Percentiles rank a stretch among this genome's conserved stretches.
Evolutionary conservation across 1,140 invertebrate species (phyloP).

Genomic region (Myzus persicae): DNA sequence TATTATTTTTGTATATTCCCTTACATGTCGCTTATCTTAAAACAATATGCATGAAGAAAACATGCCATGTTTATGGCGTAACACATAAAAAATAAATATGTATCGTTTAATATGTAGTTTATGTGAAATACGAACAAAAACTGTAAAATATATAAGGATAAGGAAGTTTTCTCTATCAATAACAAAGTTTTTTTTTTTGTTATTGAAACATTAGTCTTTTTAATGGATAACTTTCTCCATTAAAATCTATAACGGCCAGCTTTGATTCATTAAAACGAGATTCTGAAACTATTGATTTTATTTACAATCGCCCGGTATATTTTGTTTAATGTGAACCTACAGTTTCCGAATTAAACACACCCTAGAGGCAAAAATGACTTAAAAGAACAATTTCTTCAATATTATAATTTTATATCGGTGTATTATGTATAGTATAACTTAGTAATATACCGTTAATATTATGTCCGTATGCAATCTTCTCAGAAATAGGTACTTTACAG

Average conservation of each 20-base stretch:
- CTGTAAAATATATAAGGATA: not conserved
- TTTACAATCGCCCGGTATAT: not conserved
- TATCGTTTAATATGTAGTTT: not conserved
- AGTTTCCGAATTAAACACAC: not conserved
- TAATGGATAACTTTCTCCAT: not conserved
- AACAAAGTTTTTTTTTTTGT: not conserved
- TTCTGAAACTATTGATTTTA: conserved; percentile 7
- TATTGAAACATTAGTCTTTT: conserved; percentile 14
- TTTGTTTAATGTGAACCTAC: not conserved
- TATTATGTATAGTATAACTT: too few relatives aligned
- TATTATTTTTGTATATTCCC: conserved; percentile 1
- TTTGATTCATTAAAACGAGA: not conserved
- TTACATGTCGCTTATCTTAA: not conserved
- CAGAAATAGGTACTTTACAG: too few relatives aligned
- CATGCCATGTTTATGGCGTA: not conserved
- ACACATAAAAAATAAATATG: conserved; percentile 18
- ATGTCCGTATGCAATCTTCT: too few relatives aligned
- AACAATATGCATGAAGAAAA: conserved; percentile 12
- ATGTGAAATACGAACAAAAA: not conserved
- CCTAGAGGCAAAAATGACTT: not conserved
- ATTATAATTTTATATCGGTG: not conserved
- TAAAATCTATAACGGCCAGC: not conserved
- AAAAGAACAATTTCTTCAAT: not conserved
- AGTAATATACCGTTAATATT: not conserved
- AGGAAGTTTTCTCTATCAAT: not conserved